Percentiles rank a stretch among this genome's conserved stretches.
Conservation (phyloP, 2,113 vertebrate genomes). For the Pitta sordida region DNA sequence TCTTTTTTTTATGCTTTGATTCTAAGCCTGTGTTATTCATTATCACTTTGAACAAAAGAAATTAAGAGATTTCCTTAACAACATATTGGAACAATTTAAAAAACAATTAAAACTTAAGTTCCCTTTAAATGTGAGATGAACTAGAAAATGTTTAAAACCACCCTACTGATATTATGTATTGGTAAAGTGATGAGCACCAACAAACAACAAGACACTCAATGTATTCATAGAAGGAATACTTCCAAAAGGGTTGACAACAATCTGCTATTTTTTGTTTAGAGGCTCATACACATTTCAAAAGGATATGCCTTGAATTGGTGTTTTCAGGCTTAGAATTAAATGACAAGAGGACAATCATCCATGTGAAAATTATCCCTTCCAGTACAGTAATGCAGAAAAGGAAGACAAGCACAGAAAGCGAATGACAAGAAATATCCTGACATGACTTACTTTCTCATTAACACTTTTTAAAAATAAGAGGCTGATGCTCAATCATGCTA, state of each 20-base stretch:
- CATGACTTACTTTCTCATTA: neutral
- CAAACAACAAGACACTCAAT: neutral
- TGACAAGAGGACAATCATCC: neutral
- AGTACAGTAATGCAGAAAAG: neutral
- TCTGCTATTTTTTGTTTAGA: neutral
- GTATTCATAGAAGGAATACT: neutral
- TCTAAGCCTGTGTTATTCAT: neutral
- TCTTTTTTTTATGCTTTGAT: neutral
- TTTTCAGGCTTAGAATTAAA: neutral
- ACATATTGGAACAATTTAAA: neutral
- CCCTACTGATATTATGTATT: neutral
- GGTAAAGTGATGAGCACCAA: neutral
- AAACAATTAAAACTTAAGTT: neutral
- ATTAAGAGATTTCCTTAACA: neutral
- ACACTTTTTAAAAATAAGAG: neutral
- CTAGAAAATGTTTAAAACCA: neutral
- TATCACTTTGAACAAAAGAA: neutral
- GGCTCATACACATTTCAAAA: neutral
- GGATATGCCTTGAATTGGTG: neutral
- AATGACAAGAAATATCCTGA: neutral
- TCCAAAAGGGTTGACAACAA: neutral
- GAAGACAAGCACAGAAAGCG: neutral
- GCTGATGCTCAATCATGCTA: neutral
- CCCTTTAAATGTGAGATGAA: neutral
- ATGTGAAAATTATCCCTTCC: neutral